These are phyloP conservation scores for Andrena bicolor DNA, from an alignment of 2,888 invertebrate genomes.

Conservation along the genomic window DNA sequence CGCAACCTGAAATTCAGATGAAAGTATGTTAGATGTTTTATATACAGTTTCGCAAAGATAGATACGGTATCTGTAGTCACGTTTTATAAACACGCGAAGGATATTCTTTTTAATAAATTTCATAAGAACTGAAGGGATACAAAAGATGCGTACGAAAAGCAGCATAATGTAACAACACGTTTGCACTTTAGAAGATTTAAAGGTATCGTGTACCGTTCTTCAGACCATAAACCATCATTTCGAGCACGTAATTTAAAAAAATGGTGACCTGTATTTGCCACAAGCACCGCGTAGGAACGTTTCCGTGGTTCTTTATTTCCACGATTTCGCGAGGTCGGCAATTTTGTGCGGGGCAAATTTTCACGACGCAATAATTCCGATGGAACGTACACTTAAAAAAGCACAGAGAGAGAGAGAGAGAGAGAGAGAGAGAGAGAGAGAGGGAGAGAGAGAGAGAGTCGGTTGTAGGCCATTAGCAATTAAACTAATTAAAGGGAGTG, in stretches of 20 bases:
- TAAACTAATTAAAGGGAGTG: conserved; percentile 21
- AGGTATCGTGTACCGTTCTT: background rate
- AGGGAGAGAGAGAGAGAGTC: background rate
- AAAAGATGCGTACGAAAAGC: conserved; percentile 4
- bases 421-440: background rate
- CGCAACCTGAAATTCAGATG: background rate
- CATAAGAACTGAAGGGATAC: background rate
- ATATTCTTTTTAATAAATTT: background rate
- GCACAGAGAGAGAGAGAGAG: background rate
- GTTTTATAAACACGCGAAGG: background rate
- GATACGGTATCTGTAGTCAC: background rate
- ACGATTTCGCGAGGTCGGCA: background rate
- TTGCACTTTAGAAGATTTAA: conserved; percentile 30
- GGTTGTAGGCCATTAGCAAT: conserved; percentile 20
- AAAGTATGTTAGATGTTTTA: background rate
- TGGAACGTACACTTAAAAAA: conserved; percentile 6
- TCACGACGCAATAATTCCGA: conserved; percentile 20
- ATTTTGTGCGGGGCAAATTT: background rate
- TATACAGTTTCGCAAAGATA: background rate
- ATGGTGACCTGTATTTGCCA: conserved; percentile 15
- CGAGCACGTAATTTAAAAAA: conserved; percentile 39
- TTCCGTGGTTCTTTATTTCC: conserved; percentile 1
- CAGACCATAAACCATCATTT: conserved; percentile 6
- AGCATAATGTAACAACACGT: conserved; percentile 16
- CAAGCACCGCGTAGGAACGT: conserved; percentile 1